Base-by-base conservation (phyloP, 2,797 vertebrate species). In the Phataginus tricuspis region DNA sequence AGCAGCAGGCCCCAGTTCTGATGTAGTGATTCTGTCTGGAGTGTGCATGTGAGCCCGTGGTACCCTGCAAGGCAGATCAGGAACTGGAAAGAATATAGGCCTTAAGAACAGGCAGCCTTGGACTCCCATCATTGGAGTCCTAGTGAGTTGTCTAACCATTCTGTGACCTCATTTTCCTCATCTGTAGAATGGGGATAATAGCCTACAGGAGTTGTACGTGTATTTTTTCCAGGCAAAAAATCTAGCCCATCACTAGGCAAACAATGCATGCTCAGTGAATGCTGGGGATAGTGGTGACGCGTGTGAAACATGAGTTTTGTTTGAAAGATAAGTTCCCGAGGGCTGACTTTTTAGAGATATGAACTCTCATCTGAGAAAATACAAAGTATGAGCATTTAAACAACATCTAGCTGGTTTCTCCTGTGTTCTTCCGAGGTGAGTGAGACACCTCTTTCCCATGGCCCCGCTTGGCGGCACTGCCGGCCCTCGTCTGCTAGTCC, bases 1-100 rank as follows among this genome's bases (percentile, higher is more conserved):
- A 74, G 64, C 51, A 37, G 27, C 15, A 37, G 9, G 15, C 5
- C n/a, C 66, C 63, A 39, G 2, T 25, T 59, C 59, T 37, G 37
- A 84, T 2, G 39, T 7, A 16, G 29, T 23, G 25, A 61, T 21
- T 25, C 19, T 7, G 2, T 10, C 45, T 39, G 29, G 34, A 34
- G 9, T 7, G 0, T 18, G 18, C 4, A 2, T 19, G 49, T 39
- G 49, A 21, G 83, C 23, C 42, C 5, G 0, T 0, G 11, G 39
- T 3, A 11, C 49, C 5, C 0, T 0, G 2, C 2, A 1, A 37
- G 25, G 55, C 42, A 45, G 55, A 75, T 12, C 63, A 25, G 16
- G 18, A 27, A n/a, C 10, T 29, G 19, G 42, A 25, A 69, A 55
- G 66, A 49, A 23, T 45, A 1, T 7, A n/a, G 71, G n/a, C 15